Conservation (phyloP, 2,797 vertebrate genomes). For the Acanthurus tractus region DNA sequence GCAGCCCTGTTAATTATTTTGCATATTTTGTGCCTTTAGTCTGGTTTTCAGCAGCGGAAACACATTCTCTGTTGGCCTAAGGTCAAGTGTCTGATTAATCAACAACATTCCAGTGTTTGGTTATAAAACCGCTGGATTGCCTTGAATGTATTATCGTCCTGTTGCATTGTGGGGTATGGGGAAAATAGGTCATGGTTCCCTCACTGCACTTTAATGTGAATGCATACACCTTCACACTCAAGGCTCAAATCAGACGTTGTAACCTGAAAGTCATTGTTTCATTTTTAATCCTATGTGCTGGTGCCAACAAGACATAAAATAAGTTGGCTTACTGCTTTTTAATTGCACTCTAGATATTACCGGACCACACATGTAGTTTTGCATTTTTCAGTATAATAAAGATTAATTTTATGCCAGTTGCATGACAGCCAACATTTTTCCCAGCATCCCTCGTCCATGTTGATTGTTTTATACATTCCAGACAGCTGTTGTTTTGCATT, state of each 20-base stretch:
- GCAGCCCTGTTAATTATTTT: background rate
- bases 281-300: background rate
- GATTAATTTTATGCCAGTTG: background rate
- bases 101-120: conserved; percentile 17
- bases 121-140: conserved; percentile 5
- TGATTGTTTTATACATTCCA: conserved; percentile 26
- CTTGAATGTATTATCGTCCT: background rate
- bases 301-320: conserved; percentile 23
- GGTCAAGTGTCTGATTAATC: conserved; percentile 17
- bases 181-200: background rate
- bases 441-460: background rate
- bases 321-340: conserved; percentile 10
- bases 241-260: background rate
- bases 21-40: background rate
- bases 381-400: conserved; percentile 8
- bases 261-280: background rate
- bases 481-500: background rate
- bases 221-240: conserved; percentile 14
- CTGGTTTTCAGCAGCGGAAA: conserved; percentile 26
- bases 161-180: background rate
- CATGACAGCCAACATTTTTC: conserved; percentile 7
- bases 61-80: conserved; percentile 16
- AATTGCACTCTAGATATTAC: background rate
- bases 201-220: background rate
- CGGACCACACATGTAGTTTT: conserved; percentile 37